A percentile compares a stretch with the other conserved stretches of the same genome.
Conservation (phyloP, 2,113 vertebrate species). For the Cyphomyrus plagiostoma region DNA sequence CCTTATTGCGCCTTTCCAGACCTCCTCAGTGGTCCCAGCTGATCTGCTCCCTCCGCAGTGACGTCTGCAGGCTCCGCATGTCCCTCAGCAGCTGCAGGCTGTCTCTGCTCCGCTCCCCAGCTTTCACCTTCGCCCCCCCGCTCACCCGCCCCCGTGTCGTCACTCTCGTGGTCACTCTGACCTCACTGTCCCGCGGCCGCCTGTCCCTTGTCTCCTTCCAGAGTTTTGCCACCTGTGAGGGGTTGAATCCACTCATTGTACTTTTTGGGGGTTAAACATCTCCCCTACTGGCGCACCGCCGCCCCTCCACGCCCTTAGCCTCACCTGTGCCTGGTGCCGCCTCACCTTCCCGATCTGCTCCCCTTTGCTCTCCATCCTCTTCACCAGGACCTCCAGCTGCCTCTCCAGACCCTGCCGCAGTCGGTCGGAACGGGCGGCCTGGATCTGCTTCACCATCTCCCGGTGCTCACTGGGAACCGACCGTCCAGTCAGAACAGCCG, state of each 20-base stretch:
- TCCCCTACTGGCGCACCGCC: not conserved
- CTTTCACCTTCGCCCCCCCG: slow-evolving; percentile 54
- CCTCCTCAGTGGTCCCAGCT: slow-evolving; percentile 63
- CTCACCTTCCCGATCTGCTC: slow-evolving; percentile 84
- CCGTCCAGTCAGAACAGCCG: not conserved
- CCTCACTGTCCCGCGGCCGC: slow-evolving; percentile 43
- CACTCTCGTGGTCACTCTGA: slow-evolving; percentile 48
- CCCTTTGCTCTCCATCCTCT: slow-evolving; percentile 88
- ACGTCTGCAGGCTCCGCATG: slow-evolving; percentile 86
- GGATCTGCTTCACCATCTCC: slow-evolving; percentile 70
- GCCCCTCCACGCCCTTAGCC: not conserved
- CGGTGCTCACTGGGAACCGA: slow-evolving; percentile 68
- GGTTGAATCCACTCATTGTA: not conserved
- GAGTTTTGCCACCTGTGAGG: slow-evolving; percentile 68
- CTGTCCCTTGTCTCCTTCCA: slow-evolving; percentile 56
- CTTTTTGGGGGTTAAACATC: not conserved
- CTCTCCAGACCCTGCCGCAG: slow-evolving; percentile 68
- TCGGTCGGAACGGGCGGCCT: slow-evolving; percentile 56
- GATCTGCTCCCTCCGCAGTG: slow-evolving; percentile 64
- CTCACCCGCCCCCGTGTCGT: slow-evolving; percentile 57
- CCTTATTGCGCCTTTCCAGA: not conserved
- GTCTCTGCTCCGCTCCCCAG: slow-evolving; percentile 75
- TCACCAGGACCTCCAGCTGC: slow-evolving; percentile 73
- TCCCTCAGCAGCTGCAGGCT: slow-evolving; percentile 81
- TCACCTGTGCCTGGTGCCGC: slow-evolving; percentile 74